Percentiles rank a stretch among this genome's conserved stretches.
phyloP scores from a whole-genome alignment of 1,140 invertebrate genomes.

The Pollicipes pollicipes region DNA sequence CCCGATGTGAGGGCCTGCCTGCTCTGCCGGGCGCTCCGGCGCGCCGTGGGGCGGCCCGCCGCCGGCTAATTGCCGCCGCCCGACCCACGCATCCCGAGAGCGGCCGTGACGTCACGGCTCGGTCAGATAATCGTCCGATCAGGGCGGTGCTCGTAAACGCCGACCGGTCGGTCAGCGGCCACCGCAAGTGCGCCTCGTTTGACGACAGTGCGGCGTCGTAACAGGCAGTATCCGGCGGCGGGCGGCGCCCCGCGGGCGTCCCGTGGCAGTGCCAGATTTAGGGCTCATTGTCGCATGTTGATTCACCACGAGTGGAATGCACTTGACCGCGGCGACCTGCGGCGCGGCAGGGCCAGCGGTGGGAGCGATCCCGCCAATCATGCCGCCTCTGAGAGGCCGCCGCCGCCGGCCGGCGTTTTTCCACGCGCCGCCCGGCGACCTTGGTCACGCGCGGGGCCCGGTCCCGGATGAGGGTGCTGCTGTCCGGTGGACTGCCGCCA shows the following conservation, averaged over 20 bases:
- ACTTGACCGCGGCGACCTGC: not conserved
- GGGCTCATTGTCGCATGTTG: not conserved
- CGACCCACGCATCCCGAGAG: too few species aligned
- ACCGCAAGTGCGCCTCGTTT: not conserved
- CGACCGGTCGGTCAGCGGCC: too few species aligned
- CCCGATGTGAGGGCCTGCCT: too few species aligned
- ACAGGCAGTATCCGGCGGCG: not conserved
- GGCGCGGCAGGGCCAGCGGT: too few species aligned
- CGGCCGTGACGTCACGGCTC: not conserved
- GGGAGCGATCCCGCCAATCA: not conserved
- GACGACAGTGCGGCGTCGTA: not conserved
- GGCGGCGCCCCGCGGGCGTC: too few species aligned
- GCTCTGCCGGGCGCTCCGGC: too few species aligned
- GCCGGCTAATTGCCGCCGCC: too few species aligned
- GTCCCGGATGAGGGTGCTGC: not conserved
- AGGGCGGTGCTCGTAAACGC: not conserved
- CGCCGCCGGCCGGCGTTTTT: not conserved
- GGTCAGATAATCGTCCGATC: not conserved
- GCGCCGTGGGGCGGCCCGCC: too few species aligned
- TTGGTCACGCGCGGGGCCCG: not conserved
- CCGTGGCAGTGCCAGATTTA: not conserved
- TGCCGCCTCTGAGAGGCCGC: not conserved
- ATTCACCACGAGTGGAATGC: not conserved
- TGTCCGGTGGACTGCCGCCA: not conserved
- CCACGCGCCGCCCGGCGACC: too few species aligned